A percentile compares a stretch with the other conserved stretches of the same genome.
Conservation (phyloP, 2,797 vertebrate species). For the Heterohyrax brucei region DNA sequence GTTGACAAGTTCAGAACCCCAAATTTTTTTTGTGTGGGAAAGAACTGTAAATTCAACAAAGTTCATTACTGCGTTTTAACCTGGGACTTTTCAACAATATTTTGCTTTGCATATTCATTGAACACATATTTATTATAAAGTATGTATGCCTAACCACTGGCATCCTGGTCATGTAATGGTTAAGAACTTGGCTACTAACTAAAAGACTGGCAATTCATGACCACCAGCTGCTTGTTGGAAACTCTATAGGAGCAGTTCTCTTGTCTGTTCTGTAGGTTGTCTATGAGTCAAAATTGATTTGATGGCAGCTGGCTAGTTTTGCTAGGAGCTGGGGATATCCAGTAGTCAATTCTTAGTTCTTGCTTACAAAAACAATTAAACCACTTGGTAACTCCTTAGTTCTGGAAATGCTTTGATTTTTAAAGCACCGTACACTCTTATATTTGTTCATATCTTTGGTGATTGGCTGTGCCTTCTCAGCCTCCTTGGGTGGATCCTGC, state of each 20-base stretch:
- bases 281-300: too few relatives aligned
- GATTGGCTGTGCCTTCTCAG: background rate
- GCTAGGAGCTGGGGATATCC: background rate
- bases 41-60: slow-evolving; percentile 32
- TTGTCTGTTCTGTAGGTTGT: too few relatives aligned
- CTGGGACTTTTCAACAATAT: background rate
- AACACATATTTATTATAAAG: background rate
- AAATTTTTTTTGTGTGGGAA: background rate
- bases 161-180: too few relatives aligned
- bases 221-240: too few relatives aligned
- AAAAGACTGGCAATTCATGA: too few relatives aligned
- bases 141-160: background rate
- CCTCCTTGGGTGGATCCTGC: background rate
- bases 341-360: slow-evolving; percentile 23
- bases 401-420: slow-evolving; percentile 27
- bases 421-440: background rate
- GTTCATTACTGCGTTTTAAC: background rate
- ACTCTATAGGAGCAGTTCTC: too few relatives aligned
- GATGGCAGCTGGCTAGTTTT: background rate
- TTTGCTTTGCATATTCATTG: slow-evolving; percentile 9
- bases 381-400: background rate
- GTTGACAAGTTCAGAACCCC: background rate
- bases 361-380: background rate
- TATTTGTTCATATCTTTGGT: background rate
- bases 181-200: too few relatives aligned